Evolutionary conservation across 2,797 vertebrate species (phyloP), one percentile per base, ranked within the genome.

Genomic region (Bovichtus diacanthus): DNA sequence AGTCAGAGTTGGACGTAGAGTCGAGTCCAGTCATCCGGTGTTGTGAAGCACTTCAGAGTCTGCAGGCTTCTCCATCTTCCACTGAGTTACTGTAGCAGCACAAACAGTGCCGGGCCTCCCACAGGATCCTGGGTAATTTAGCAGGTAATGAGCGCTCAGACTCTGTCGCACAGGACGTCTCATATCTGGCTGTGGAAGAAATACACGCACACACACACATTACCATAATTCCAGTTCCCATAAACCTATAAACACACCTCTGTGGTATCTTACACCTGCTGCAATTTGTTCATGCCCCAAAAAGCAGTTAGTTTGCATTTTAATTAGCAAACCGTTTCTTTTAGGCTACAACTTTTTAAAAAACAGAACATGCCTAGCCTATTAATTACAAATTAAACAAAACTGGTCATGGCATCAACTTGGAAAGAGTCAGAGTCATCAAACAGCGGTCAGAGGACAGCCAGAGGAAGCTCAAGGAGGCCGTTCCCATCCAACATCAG

Each of bases 71-170:
- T 63, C 29, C 23, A 11, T 83, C 63, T 23, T 47, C 34, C 19
- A 43, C 50, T 34, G 21, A 50, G 59, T 59, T 59, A 59, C 25
- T 58, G 60, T 13, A 49, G 70, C 53, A 60, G 61, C 41, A 21
- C 60, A 83, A 67, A 82, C 44, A 74, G 68, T 70, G 59, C 29
- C 47, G n/a, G 46, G 39, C 49, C 73, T 84, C 85, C 81, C 65
- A 78, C 21, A 64, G 70, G 68, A 80, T 81, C 36, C 65, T 80
- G 73, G 79, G 87, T 81, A 82, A 91, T 81, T 87, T 78, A 71
- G 72, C 80, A 83, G 59, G 64, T 80, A 83, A 87, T 87, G 73
- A 89, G 58, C 55, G 63, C 69, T 65, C 55, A 5, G 34, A 34
- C 53, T 75, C 19, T 73, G 36, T 70, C 10, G 4, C 38, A 61